Evolutionary conservation across 2,113 vertebrate genomes (phyloP).

Genomic region (Ochotona curzoniae): DNA sequence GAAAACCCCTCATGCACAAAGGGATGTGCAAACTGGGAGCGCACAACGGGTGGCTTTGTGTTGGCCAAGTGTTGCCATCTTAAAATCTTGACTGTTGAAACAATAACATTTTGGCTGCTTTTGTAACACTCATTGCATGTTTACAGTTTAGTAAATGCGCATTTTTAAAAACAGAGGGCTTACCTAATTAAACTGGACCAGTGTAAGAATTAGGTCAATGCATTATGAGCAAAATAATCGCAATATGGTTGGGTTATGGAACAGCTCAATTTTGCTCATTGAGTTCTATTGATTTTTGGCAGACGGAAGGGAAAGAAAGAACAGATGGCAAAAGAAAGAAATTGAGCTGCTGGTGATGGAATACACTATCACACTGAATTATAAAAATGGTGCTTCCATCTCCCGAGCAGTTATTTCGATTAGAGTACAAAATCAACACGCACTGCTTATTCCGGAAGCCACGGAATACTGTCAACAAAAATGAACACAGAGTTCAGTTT

Average conservation of each 20-base stretch:
- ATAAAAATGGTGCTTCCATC: constrained; percentile 81
- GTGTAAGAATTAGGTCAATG: constrained; percentile 79
- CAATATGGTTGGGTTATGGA: constrained; percentile 82
- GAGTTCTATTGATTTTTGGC: constrained; percentile 85
- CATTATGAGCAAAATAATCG: constrained; percentile 82
- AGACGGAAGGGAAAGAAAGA: constrained; percentile 80
- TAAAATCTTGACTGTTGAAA: constrained; percentile 79
- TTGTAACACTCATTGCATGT: constrained; percentile 77
- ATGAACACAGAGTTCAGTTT: constrained; percentile 43
- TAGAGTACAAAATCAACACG: constrained; percentile 59
- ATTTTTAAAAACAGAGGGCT: constrained; percentile 82
- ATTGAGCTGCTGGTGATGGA: constrained; percentile 84
- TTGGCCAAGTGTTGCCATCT: constrained; percentile 80
- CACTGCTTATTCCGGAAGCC: constrained; percentile 59
- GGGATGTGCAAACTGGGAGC: constrained; percentile 60
- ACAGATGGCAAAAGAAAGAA: constrained; percentile 88
- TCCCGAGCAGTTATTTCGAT: constrained; percentile 72
- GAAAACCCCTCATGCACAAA: constrained; percentile 45
- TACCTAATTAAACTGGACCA: constrained; percentile 82
- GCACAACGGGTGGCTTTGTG: constrained; percentile 70
- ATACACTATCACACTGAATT: constrained; percentile 86
- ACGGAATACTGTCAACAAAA: constrained; percentile 47
- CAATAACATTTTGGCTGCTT: constrained; percentile 81
- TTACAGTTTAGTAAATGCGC: constrained; percentile 81
- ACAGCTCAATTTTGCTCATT: constrained; percentile 81